phyloP scores from a whole-genome alignment of 2,797 vertebrate species.

The Octomys mimax region DNA sequence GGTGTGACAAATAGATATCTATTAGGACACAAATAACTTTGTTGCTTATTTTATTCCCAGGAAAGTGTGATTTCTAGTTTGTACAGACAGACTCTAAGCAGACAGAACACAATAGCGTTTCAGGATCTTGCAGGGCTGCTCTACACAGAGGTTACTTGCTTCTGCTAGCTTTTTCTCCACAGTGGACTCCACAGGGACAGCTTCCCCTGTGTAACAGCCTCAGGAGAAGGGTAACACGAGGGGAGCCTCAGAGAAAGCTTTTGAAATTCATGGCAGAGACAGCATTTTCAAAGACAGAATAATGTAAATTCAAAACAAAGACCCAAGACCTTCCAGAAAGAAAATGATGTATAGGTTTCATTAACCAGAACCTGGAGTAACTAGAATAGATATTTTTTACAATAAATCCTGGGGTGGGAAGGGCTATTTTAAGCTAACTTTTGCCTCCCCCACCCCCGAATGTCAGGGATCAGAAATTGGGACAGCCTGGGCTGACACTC shows the following conservation, averaged over 20 bases:
- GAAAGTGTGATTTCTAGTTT: conserved; percentile 45
- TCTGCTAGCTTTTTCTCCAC: conserved; percentile 1
- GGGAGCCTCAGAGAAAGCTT: conserved; percentile 54
- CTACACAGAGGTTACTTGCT: conserved; percentile 37
- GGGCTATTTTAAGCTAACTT: not conserved
- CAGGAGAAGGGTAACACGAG: conserved; percentile 3
- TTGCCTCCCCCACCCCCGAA: not conserved
- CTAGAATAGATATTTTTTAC: not conserved
- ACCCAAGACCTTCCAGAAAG: not conserved
- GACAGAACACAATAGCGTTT: conserved; percentile 1
- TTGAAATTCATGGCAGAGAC: conserved; percentile 68
- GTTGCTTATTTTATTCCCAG: conserved; percentile 33
- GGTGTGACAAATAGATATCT: conserved; percentile 10
- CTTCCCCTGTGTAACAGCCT: not conserved
- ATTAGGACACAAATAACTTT: conserved; percentile 41
- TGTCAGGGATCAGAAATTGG: not conserved
- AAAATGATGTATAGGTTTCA: conserved; percentile 5
- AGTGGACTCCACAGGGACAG: not conserved
- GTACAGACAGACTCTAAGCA: conserved; percentile 48
- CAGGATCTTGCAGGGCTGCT: conserved; percentile 12
- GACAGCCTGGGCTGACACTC: not conserved
- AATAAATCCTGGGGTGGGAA: not conserved
- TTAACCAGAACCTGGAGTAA: conserved; percentile 1
- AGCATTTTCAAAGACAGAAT: conserved; percentile 17
- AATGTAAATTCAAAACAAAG: conserved; percentile 60